Conservation (phyloP, 2,888 invertebrate species). For the Oscheius onirici region DNA sequence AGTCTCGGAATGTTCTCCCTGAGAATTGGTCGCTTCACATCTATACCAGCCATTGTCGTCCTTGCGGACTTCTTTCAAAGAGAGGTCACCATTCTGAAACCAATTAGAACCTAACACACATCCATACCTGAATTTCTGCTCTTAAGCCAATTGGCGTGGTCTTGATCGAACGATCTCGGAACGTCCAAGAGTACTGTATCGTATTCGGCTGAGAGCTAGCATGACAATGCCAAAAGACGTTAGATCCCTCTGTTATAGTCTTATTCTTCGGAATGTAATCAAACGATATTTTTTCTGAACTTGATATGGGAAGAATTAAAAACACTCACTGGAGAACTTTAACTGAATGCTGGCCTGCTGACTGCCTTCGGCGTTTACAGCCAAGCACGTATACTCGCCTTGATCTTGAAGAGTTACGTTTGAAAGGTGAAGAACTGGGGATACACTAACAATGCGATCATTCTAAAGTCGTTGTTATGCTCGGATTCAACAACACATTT, state of each 20-base stretch:
- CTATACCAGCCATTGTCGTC: conserved; percentile 65
- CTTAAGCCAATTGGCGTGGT: conserved; percentile 61
- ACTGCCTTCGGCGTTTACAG: conserved; percentile 63
- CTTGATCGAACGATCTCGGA: conserved; percentile 56
- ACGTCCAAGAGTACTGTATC: conserved; percentile 63
- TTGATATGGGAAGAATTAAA: not conserved
- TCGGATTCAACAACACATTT: not conserved
- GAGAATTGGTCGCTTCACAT: conserved; percentile 64
- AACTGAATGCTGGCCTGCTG: conserved; percentile 47
- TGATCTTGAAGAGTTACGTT: conserved; percentile 41
- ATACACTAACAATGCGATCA: conserved; percentile 50
- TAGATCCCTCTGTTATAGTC: conserved; percentile 64
- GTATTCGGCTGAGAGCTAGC: conserved; percentile 61
- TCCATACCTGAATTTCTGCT: conserved; percentile 54
- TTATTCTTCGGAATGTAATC: conserved; percentile 60
- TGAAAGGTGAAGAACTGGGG: conserved; percentile 39
- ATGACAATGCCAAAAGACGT: conserved; percentile 67
- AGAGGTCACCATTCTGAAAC: conserved; percentile 65
- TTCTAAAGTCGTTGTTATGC: conserved; percentile 42
- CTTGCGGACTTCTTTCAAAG: conserved; percentile 59
- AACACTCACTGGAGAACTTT: conserved; percentile 58
- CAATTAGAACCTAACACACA: conserved; percentile 6
- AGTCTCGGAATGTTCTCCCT: conserved; percentile 48
- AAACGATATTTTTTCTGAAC: conserved; percentile 50
- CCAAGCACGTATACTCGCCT: conserved; percentile 64